These are phyloP conservation scores for Agriopis leucophaearia DNA, from an alignment of 2,888 invertebrate species.

Conservation along the genomic window DNA sequence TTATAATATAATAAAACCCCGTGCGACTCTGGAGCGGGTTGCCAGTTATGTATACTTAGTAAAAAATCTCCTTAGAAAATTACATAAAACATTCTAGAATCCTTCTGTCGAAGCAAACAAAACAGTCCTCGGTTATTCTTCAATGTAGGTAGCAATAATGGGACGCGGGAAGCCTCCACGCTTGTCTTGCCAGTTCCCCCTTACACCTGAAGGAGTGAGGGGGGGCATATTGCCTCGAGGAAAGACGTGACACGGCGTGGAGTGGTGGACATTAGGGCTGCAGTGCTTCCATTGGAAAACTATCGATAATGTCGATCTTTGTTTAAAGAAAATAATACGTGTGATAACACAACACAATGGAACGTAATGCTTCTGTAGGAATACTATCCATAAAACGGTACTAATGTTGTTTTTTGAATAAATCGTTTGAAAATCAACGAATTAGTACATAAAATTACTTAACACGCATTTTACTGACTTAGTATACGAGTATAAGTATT, in stretches of 20 bases:
- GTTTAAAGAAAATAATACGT: not conserved
- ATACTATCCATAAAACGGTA: no score
- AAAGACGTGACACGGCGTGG: constrained; percentile 42
- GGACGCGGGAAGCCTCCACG: constrained; percentile 37
- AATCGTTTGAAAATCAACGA: no score
- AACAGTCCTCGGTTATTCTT: constrained; percentile 34
- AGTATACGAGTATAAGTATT: no score
- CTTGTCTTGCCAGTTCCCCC: constrained; percentile 29
- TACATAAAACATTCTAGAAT: constrained; percentile 7
- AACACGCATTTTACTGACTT: no score
- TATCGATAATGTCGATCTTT: not conserved
- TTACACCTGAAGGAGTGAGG: constrained; percentile 4
- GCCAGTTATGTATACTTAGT: not conserved
- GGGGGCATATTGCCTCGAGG: constrained; percentile 43
- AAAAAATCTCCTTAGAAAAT: constrained; percentile 1
- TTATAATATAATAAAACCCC: no score
- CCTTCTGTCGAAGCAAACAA: constrained; percentile 11
- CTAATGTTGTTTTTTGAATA: no score
- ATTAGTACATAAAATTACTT: no score
- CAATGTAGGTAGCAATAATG: constrained; percentile 45
- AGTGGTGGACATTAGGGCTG: constrained; percentile 40
- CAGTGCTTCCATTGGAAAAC: not conserved
- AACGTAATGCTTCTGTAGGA: no score
- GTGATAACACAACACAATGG: not conserved
- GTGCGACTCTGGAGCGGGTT: no score